Percentiles rank a stretch among this genome's conserved stretches.
These are phyloP conservation scores for Entelurus aequoreus DNA, from an alignment of 2,113 vertebrate genomes.

Conservation along the genomic window DNA sequence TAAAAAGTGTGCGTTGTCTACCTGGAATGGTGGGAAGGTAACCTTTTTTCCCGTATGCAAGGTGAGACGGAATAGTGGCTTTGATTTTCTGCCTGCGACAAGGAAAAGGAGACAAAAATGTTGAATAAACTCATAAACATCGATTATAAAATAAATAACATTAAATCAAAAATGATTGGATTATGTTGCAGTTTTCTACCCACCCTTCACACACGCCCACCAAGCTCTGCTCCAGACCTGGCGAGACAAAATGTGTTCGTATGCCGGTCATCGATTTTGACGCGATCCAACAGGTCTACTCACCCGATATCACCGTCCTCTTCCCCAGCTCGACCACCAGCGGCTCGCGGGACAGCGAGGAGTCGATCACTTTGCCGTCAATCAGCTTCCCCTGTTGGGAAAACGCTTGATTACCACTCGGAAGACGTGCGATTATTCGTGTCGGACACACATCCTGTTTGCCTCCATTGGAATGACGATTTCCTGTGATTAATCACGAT, in stretches of 20 bases:
- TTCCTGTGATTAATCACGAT: no score
- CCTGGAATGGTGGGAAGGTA: conserved; percentile 91
- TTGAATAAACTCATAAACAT: no score
- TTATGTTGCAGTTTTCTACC: conserved; percentile 38
- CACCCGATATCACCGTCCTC: conserved; percentile 89
- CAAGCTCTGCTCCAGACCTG: conserved; percentile 92
- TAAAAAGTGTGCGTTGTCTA: conserved; percentile 45
- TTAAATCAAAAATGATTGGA: no score
- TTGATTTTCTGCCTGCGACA: conserved; percentile 87
- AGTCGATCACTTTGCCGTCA: conserved; percentile 88
- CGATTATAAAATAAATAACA: no score
- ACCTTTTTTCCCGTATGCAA: conserved; percentile 93
- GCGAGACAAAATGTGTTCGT: no score
- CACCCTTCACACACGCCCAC: conserved; percentile 94
- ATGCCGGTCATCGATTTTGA: no score
- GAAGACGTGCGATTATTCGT: no score
- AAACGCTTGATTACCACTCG: not conserved
- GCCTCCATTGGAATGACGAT: no score
- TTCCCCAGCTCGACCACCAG: conserved; percentile 90
- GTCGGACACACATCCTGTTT: no score
- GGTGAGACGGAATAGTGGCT: conserved; percentile 85
- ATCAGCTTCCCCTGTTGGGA: conserved; percentile 80
- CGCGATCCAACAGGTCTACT: not conserved
- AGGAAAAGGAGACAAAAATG: conserved; percentile 1
- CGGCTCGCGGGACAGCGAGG: conserved; percentile 84